Evolutionary conservation across 2,888 invertebrate genomes (phyloP).

Genomic region (Melikaiella ostensackeni): DNA sequence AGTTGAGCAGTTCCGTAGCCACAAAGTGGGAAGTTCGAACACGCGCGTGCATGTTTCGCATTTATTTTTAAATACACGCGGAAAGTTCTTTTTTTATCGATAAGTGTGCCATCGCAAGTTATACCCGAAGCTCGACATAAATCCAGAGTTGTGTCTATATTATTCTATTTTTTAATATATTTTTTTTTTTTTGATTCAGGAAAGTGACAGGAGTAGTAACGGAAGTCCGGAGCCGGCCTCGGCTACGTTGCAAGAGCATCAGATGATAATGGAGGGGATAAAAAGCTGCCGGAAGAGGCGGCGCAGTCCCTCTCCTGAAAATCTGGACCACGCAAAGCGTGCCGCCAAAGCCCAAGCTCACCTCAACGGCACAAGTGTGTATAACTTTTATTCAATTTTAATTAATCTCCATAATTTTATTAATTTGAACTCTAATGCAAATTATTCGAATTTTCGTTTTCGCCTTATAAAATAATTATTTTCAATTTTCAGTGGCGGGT

Average conservation of each 20-base stretch:
- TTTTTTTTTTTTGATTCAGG: slow-evolving; percentile 63
- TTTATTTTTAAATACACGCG: too few species aligned
- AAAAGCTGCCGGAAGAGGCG: slow-evolving; percentile 71
- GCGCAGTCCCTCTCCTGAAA: slow-evolving; percentile 72
- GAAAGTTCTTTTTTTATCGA: too few species aligned
- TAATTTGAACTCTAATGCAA: background rate
- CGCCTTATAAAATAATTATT: background rate
- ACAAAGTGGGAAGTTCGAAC: too few species aligned
- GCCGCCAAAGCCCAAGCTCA: slow-evolving; percentile 80
- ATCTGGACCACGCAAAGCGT: slow-evolving; percentile 77
- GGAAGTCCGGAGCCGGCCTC: slow-evolving; percentile 74
- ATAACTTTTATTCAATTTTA: slow-evolving; percentile 46
- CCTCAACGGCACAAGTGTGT: slow-evolving; percentile 84
- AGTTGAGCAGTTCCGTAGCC: too few species aligned
- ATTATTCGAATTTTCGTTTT: slow-evolving; percentile 4
- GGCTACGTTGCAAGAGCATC: slow-evolving; percentile 72
- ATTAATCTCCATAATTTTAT: background rate
- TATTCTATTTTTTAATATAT: too few species aligned
- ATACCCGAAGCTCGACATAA: too few species aligned
- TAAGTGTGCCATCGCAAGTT: too few species aligned
- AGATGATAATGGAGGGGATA: slow-evolving; percentile 72
- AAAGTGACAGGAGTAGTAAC: slow-evolving; percentile 75
- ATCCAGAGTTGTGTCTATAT: too few species aligned
- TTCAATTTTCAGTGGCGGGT: slow-evolving; percentile 82
- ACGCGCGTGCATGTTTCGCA: too few species aligned